phyloP scores from a whole-genome alignment of 1,140 invertebrate species.

The Philotrypesis tridentata region DNA sequence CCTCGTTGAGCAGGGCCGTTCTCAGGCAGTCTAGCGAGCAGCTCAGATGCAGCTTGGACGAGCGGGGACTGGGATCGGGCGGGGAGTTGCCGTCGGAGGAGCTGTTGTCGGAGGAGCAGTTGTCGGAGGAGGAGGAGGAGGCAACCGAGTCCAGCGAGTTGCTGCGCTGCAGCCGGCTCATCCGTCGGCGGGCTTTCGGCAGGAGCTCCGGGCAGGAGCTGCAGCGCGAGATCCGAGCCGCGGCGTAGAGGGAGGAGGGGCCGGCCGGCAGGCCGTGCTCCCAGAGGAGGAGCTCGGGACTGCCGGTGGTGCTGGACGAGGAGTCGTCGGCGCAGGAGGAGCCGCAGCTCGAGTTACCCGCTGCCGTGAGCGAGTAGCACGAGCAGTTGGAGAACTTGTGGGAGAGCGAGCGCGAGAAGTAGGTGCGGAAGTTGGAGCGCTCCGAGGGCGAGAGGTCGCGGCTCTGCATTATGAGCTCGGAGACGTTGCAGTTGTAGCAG shows the following conservation, averaged over 20 bases:
- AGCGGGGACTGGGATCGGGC: neutral
- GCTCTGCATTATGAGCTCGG: constrained; percentile 64
- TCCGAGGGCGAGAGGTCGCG: constrained; percentile 63
- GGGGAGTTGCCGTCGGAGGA: neutral
- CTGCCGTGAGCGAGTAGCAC: constrained; percentile 57
- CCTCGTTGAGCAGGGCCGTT: neutral
- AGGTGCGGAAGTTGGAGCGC: constrained; percentile 62
- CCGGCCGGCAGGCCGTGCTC: neutral
- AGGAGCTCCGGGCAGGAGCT: constrained; percentile 33
- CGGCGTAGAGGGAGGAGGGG: no score
- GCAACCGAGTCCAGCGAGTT: constrained; percentile 28
- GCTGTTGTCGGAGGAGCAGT: neutral
- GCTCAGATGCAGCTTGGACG: constrained; percentile 43
- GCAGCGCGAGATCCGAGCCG: neutral
- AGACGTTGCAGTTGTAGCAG: constrained; percentile 70
- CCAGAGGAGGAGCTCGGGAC: constrained; percentile 1
- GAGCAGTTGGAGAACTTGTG: constrained; percentile 67
- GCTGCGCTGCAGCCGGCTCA: neutral
- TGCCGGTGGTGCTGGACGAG: neutral
- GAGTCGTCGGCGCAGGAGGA: neutral
- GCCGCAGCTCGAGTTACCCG: constrained; percentile 4
- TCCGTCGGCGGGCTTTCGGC: neutral
- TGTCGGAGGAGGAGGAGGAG: neutral
- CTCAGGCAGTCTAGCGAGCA: constrained; percentile 48
- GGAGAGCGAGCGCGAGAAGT: constrained; percentile 65